Evolutionary conservation across 2,888 invertebrate species (phyloP).

Genomic region (Drosophila kuntzei): DNA sequence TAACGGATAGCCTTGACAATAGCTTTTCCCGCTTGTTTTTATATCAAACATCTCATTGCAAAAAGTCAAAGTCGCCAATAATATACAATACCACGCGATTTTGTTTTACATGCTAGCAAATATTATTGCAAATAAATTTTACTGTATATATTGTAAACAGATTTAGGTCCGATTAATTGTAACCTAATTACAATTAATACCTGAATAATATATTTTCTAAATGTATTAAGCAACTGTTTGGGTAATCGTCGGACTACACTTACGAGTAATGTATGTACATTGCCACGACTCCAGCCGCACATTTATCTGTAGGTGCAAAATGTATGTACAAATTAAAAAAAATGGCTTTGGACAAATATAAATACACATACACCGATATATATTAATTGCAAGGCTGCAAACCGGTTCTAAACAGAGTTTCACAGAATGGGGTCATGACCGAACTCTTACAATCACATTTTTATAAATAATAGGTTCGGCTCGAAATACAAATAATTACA

Average conservation of each 20-base stretch:
- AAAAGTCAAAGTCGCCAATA: conserved; percentile 12
- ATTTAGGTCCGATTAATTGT: conserved; percentile 49
- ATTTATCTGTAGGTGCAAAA: conserved; percentile 1
- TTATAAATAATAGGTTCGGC: no score
- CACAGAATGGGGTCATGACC: no score
- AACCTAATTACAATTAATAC: conserved; percentile 69
- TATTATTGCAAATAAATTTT: conserved; percentile 71
- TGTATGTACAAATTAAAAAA: conserved; percentile 1
- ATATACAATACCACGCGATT: no score
- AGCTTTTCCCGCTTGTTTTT: no score
- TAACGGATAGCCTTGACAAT: no score
- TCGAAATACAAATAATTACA: no score
- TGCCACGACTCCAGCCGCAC: background rate
- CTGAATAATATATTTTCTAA: conserved; percentile 42
- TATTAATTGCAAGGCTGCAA: no score
- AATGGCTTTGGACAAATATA: background rate
- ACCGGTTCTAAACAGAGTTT: no score
- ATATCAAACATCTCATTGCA: conserved; percentile 28
- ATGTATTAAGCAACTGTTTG: conserved; percentile 5
- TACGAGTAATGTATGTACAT: background rate
- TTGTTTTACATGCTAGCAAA: conserved; percentile 60
- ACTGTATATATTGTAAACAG: conserved; percentile 57
- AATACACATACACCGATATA: no score
- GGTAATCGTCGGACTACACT: background rate
- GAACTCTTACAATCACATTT: no score